phyloP scores from a whole-genome alignment of 2,888 invertebrate species.

The Dolomedes plantarius region DNA sequence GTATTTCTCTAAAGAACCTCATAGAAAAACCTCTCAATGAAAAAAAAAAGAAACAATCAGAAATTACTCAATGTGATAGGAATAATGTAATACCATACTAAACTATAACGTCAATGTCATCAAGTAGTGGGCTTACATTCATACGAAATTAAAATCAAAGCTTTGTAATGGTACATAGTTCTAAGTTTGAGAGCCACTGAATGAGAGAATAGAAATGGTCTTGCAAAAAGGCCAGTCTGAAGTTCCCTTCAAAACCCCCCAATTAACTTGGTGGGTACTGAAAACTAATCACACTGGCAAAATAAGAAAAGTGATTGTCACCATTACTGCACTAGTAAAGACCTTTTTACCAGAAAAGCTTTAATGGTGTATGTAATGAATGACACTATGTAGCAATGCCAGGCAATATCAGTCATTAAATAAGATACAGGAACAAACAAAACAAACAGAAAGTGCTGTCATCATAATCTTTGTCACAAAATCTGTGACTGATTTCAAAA shows the following conservation, averaged over 20 bases:
- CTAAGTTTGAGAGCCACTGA: neutral
- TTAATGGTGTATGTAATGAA: neutral
- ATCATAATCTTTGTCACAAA: too few relatives aligned
- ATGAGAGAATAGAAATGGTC: neutral
- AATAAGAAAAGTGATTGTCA: constrained; percentile 15
- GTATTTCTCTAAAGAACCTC: too few relatives aligned
- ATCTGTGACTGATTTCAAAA: too few relatives aligned
- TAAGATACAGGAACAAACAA: too few relatives aligned
- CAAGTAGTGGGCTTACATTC: too few relatives aligned
- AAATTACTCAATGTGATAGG: too few relatives aligned
- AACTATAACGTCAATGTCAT: too few relatives aligned
- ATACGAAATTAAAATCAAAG: too few relatives aligned
- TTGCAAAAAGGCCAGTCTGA: neutral
- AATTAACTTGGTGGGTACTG: neutral
- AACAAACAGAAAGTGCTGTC: neutral
- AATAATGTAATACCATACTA: too few relatives aligned
- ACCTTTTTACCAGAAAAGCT: neutral
- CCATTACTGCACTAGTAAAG: neutral
- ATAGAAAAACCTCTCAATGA: too few relatives aligned
- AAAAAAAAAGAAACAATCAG: too few relatives aligned
- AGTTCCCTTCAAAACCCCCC: neutral
- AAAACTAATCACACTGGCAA: neutral
- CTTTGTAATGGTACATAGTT: too few relatives aligned
- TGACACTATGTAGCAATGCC: neutral
- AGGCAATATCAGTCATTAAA: neutral